Evolutionary conservation across 2,113 vertebrate species (phyloP).

Genomic region (Stigmatopora argus): DNA sequence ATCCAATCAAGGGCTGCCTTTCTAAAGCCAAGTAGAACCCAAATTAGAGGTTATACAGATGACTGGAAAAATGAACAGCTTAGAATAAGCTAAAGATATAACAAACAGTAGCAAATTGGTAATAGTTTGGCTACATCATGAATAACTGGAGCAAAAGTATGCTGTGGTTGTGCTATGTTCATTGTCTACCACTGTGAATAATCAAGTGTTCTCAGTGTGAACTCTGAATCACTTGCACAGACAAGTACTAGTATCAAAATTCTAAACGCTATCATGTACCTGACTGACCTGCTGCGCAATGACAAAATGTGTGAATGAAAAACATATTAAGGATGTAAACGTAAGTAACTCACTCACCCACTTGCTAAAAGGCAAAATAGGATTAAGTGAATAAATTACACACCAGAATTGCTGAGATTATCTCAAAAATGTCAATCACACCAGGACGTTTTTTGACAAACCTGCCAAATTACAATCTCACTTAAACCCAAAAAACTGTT

Average conservation of each 20-base stretch:
- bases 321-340: neutral
- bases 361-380: slow-evolving; percentile 3
- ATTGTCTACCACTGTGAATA: neutral
- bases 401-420: neutral
- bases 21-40: too few species aligned
- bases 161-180: neutral
- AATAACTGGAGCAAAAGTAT: neutral
- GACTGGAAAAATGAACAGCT: too few species aligned
- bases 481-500: neutral
- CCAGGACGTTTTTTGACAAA: neutral
- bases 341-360: neutral
- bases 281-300: neutral
- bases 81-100: neutral
- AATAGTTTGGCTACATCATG: neutral
- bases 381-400: slow-evolving; percentile 8
- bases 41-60: too few species aligned
- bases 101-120: neutral
- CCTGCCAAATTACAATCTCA: neutral
- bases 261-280: neutral
- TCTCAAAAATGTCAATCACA: slow-evolving; percentile 6
- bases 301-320: slow-evolving; percentile 5
- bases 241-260: neutral
- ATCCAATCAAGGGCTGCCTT: too few species aligned
- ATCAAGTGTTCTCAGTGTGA: neutral
- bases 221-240: neutral